Evolutionary conservation across 2,888 invertebrate genomes (phyloP), one percentile per base, ranked within the genome.

Genomic region (Axea sp.): DNA sequence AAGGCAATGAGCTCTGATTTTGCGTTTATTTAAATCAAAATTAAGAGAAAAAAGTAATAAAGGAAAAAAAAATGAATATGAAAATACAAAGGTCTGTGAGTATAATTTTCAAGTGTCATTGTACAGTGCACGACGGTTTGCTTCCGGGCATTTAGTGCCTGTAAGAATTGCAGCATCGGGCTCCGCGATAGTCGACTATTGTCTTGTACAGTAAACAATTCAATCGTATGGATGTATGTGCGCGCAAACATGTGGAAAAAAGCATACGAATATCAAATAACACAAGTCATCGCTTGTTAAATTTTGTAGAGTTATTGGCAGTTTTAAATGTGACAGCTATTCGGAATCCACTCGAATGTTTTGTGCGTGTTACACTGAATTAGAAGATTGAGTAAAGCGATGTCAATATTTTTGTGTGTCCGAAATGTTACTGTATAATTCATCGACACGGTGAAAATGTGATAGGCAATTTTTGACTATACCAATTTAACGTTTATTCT

Each of bases 21-120:
- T 64, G 78, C 72, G 76, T 80, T 80, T 77, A 77, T 79, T 82
- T 81, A 78, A 81, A 83, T 83, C 81, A 83, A 84, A 83, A 47
- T 31, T 8, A 6, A 39, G 49, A 57, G 26, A 11, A 19, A 6
- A 1, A 24, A 17, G 11, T 24, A 53, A 49, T 28, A 53, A 41
- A 37, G 2, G 28, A 9, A 41, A n/a, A n/a, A n/a, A n/a, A n/a
- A n/a, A n/a, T n/a, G n/a, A n/a, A n/a, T n/a, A n/a, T n/a, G n/a
- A n/a, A 51, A 30, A 39, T 3, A 7, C 37, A 68, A 51, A 22
- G 28, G 51, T 69, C 60, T 68, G 65, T 67, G 19, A 24, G 31
- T 51, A 43, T 53, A 14, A 43, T 49, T 59, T 69, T 45, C 17
- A 65, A 81, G 60, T 77, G 72, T 78, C 69, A 80, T 76, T 76